phyloP scores from a whole-genome alignment of 2,113 vertebrate species.

The Aptenodytes forsteri region DNA sequence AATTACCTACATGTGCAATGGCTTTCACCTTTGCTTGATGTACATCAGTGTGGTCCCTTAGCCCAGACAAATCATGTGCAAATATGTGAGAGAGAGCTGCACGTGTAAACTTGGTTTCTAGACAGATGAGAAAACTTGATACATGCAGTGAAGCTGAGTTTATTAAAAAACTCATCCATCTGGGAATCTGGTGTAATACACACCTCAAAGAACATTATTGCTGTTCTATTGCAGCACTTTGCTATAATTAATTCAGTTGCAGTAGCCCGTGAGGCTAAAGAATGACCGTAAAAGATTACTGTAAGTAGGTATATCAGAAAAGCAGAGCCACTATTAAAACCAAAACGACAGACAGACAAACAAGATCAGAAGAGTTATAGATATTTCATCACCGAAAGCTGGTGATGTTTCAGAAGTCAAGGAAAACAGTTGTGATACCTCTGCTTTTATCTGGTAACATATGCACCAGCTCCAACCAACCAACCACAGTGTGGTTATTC shows the following conservation, averaged over 20 bases:
- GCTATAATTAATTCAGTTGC: slow-evolving; percentile 22
- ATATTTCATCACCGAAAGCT: background rate
- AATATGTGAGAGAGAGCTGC: background rate
- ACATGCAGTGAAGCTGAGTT: background rate
- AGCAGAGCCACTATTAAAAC: background rate
- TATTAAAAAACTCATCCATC: slow-evolving; percentile 1
- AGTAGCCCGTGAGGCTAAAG: background rate
- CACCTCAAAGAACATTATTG: background rate
- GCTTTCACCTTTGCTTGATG: slow-evolving; percentile 13
- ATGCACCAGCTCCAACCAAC: background rate
- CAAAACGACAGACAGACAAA: background rate
- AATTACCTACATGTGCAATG: slow-evolving; percentile 75
- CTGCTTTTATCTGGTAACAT: background rate
- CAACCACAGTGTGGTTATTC: background rate
- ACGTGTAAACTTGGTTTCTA: background rate
- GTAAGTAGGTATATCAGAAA: background rate
- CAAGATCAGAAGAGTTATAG: background rate
- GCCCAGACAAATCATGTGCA: background rate
- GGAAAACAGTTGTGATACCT: background rate
- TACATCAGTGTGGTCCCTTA: background rate
- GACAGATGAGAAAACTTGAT: background rate
- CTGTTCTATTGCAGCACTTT: background rate
- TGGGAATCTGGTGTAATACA: slow-evolving; percentile 2
- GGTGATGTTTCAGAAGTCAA: slow-evolving; percentile 5
- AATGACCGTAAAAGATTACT: background rate